phyloP scores from a whole-genome alignment of 2,888 invertebrate species.

The Ferrisia virgata region DNA sequence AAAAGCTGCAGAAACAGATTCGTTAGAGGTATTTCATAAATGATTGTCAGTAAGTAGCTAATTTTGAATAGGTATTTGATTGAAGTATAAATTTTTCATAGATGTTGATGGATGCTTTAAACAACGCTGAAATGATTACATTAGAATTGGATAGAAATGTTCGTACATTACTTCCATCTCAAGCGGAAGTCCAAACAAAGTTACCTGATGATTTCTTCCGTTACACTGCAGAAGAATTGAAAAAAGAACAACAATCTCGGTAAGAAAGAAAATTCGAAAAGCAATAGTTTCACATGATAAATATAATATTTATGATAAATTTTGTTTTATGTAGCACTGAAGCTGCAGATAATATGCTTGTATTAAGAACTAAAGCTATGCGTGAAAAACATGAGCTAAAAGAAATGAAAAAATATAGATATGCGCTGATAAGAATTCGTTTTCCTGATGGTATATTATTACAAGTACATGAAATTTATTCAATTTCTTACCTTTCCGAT shows the following conservation, averaged over 20 bases:
- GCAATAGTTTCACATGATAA: background rate
- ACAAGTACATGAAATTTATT: slow-evolving; percentile 59
- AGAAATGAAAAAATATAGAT: slow-evolving; percentile 78
- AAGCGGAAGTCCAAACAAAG: slow-evolving; percentile 65
- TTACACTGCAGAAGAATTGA: slow-evolving; percentile 76
- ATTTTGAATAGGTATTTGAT: slow-evolving; percentile 48
- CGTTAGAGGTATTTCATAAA: slow-evolving; percentile 56
- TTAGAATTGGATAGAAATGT: slow-evolving; percentile 81
- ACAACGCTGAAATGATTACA: slow-evolving; percentile 74
- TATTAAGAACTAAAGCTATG: slow-evolving; percentile 92
- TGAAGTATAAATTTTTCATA: slow-evolving; percentile 50
- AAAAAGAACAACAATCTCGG: slow-evolving; percentile 75
- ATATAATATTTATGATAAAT: slow-evolving; percentile 35
- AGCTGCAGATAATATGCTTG: slow-evolving; percentile 73
- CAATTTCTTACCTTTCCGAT: background rate
- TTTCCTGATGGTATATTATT: slow-evolving; percentile 84
- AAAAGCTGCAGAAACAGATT: slow-evolving; percentile 58
- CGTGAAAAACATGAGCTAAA: slow-evolving; percentile 81
- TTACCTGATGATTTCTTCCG: slow-evolving; percentile 83
- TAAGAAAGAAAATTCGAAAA: slow-evolving; percentile 52
- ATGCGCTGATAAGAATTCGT: slow-evolving; percentile 76
- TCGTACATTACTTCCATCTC: slow-evolving; percentile 77
- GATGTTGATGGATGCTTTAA: slow-evolving; percentile 72
- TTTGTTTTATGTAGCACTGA: slow-evolving; percentile 60
- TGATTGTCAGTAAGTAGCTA: slow-evolving; percentile 10